Percentiles rank a stretch among this genome's conserved stretches.
Conservation (phyloP, 2,888 invertebrate genomes). For the Hoplodrina blanda region DNA sequence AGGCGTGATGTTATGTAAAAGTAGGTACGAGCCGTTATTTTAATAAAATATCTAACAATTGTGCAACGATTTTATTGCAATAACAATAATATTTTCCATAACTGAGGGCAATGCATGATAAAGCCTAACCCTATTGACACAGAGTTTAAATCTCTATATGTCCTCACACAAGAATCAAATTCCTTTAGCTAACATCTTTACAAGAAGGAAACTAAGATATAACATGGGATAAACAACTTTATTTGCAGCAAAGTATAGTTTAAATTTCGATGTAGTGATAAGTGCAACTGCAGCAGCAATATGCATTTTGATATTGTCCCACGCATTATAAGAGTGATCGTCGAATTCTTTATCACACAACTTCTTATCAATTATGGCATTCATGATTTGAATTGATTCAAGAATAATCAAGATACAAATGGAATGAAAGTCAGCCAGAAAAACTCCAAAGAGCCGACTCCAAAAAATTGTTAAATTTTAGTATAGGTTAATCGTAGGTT, state of each 20-base stretch:
- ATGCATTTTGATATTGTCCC: slow-evolving; percentile 27
- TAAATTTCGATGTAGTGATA: slow-evolving; percentile 4
- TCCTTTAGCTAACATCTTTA: not conserved
- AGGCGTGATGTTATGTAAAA: too few species aligned
- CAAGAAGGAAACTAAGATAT: not conserved
- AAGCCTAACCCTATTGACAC: not conserved
- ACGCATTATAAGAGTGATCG: slow-evolving; percentile 26
- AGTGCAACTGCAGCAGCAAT: slow-evolving; percentile 28
- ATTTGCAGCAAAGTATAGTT: fast-evolving
- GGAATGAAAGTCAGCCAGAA: not conserved
- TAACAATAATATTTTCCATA: slow-evolving; percentile 38
- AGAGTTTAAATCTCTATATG: slow-evolving; percentile 10
- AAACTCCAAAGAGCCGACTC: too few species aligned
- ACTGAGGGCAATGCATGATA: slow-evolving; percentile 53
- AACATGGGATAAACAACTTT: not conserved
- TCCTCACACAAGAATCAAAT: not conserved
- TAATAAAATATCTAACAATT: slow-evolving; percentile 5
- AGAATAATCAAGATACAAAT: not conserved
- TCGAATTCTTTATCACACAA: not conserved
- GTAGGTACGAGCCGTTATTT: not conserved
- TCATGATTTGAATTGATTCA: not conserved
- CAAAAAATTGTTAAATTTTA: too few species aligned
- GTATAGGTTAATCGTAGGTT: too few species aligned
- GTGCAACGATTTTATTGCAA: slow-evolving; percentile 27
- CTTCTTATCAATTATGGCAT: slow-evolving; percentile 22